Base-by-base conservation (phyloP, 2,797 vertebrate species). In the Hypotaenidia okinawae region DNA sequence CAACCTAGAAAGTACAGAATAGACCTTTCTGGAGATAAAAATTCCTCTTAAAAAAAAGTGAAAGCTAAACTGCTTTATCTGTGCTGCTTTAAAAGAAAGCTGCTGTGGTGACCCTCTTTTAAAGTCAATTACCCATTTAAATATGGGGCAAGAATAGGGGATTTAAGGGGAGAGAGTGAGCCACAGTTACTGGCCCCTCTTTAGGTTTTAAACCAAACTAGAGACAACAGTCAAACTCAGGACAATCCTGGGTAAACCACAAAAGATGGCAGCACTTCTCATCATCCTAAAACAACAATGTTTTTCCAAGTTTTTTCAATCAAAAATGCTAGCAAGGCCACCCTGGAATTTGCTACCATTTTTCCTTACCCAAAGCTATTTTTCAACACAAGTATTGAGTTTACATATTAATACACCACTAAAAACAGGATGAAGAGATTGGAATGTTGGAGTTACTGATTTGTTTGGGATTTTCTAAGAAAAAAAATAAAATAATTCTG, bases 281-380 rank as follows among this genome's bases (percentile, higher is more conserved):
- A 76, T 94, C 94, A 55, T 95, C 85, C 83, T 96, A 90, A 96
- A 96, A 73, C 94, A 97, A 95, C 92, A 94, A 86, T 25, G 67
- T 90, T 94, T 96, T 94, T 94, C 95, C 96, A 95, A 94, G 91
- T 74, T 96, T 94, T 93, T 96, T 90, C 89, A 94, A 93, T 96
- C 91, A 95, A 87, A 94, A 91, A 94, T 77, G 74, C 77, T 91
- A 96, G 93, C 70, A 94, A 94, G 95, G 89, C 95, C 91, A 96
- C 95, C 95, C 91, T 97, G 95, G 96, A 97, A 96, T 97, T 94
- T 94, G 95, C 95, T 97, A 96, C 95, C 91, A 96, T 93, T 94
- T 96, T 94, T 93, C 93, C 93, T 82, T 94, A 94, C 95, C 95
- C 95, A 94, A 94, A 96, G 90, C 80, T 94, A 83, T 93, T 97